Evolutionary conservation across 2,797 vertebrate species (phyloP), one percentile per base, ranked within the genome.

Genomic region (Carcharodon carcharias): DNA sequence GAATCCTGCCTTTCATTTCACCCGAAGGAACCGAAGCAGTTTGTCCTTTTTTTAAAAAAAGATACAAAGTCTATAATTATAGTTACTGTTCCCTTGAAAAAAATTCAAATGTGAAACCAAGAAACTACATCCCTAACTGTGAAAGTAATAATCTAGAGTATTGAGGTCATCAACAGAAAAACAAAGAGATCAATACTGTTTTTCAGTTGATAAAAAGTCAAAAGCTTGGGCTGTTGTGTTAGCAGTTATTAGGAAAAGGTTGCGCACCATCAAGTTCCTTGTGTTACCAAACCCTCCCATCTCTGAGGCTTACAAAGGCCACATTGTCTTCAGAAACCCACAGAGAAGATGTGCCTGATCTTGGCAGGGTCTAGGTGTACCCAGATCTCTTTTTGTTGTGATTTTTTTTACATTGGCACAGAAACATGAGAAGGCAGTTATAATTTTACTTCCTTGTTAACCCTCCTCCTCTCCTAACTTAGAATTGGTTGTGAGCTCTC

Each of bases 351-450:
- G 97, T 97, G 97, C 96, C 97, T 97, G 97, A 97, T 97, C 97
- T 98, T 97, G 97, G 97, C 97, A 97, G 97, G 97, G 97, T 96
- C 97, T 97, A 97, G 96, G 97, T 97, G 97, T 97, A 97, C 97
- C 96, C 50, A 97, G 96, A 97, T 97, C 97, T 96, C 96, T 97
- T 97, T 77, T 97, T 97, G 97, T 96, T 97, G 97, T 96, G 96
- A 97, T 21, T 85, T 85, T 77, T 96, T 96, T 96, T 71, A 95
- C 67, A 56, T 50, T 95, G 56, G 45, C 54, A 77, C 50, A 77
- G 94, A 95, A 95, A 95, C 40, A 31, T 95, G 65, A 95, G 94
- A 95, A 50, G 40, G 67, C 67, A 54, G 67, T 95, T 69, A 85
- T 95, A 18, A 96, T 96, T 82, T 96, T 91, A 96, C 65, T 87